Conservation (phyloP, 1,140 invertebrate genomes). For the Heliconius himera region DNA sequence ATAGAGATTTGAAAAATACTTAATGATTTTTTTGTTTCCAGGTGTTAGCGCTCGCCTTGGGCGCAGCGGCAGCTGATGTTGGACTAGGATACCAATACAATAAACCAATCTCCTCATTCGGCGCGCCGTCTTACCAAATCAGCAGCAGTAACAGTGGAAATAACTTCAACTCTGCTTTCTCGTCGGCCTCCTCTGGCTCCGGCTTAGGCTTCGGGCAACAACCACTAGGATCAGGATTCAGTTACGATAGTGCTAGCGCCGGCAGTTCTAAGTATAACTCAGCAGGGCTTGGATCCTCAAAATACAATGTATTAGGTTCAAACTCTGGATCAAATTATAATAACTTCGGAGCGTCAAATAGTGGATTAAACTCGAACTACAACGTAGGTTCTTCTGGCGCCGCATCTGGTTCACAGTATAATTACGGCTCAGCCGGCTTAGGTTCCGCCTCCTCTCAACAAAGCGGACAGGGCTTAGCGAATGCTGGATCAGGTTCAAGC, state of each 20-base stretch:
- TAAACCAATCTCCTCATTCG: slow-evolving; percentile 56
- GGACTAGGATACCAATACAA: slow-evolving; percentile 67
- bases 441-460: slow-evolving; percentile 22
- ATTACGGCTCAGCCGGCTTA: slow-evolving; percentile 3
- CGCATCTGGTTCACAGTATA: slow-evolving; percentile 21
- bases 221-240: background rate
- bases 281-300: slow-evolving; percentile 19
- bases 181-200: slow-evolving; percentile 24
- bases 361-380: slow-evolving; percentile 30
- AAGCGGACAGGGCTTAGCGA: background rate
- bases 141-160: slow-evolving; percentile 34
- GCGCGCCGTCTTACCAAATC: slow-evolving; percentile 55
- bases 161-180: slow-evolving; percentile 37
- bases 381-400: background rate
- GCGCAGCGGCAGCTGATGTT: slow-evolving; percentile 56
- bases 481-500: slow-evolving; percentile 22
- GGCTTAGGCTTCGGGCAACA: slow-evolving; percentile 13
- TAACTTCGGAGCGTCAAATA: slow-evolving; percentile 22
- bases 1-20: background rate
- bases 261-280: background rate
- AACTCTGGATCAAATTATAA: slow-evolving; percentile 31
- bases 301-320: slow-evolving; percentile 28
- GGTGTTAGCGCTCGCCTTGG: slow-evolving; percentile 52
- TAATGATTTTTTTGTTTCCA: slow-evolving; percentile 51
- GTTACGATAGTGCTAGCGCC: background rate